Base-by-base conservation (phyloP, 2,888 invertebrate species). In the Oxystoma pomonae region DNA sequence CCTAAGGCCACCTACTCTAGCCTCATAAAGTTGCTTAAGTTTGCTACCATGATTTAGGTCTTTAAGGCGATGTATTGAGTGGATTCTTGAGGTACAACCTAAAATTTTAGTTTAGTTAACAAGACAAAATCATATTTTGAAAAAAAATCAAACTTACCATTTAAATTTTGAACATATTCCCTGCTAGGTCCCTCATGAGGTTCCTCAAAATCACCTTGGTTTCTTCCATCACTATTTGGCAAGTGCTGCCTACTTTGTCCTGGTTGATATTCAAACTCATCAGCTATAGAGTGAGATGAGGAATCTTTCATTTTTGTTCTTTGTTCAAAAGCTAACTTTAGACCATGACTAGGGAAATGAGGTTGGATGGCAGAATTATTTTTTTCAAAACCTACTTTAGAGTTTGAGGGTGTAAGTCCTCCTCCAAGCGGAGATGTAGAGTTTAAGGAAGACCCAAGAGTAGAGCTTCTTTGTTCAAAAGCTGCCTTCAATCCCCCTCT, bases 51-150 rank as follows among this genome's bases (percentile, higher is more conserved):
- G 50, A 58, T 52, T 65, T 20, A 65, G 59, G 2, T 51, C 12
- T 9, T 57, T 63, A 20, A 69, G 61, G 20, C 70, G 60, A 59
- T 70, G 70, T 20, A 70, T 68, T 17, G 70, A 70, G 19, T 53
- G 53, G 19, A 53, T 53, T 19, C 53, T 53, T 53, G 53, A 17
- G 7, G 53, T 9, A n/a, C 19, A n/a, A 17, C 19, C 53, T 53
- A 53, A 53, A 53, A 53, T 5, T 17, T 17, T 9, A 9, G 19
- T 53, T 16, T 53, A 7, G 12, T 35, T 12, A 7, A 35, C 12
- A 35, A n/a, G n/a, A n/a, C n/a, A n/a, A n/a, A n/a, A n/a, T n/a
- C n/a, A n/a, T n/a, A n/a, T n/a, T n/a, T n/a, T n/a, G n/a, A n/a
- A 35, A 35, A 3, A 35, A 35, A 35, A 12, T 12, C 35, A n/a